phyloP scores from a whole-genome alignment of 2,888 invertebrate genomes.

The Acanthopleura granulata region DNA sequence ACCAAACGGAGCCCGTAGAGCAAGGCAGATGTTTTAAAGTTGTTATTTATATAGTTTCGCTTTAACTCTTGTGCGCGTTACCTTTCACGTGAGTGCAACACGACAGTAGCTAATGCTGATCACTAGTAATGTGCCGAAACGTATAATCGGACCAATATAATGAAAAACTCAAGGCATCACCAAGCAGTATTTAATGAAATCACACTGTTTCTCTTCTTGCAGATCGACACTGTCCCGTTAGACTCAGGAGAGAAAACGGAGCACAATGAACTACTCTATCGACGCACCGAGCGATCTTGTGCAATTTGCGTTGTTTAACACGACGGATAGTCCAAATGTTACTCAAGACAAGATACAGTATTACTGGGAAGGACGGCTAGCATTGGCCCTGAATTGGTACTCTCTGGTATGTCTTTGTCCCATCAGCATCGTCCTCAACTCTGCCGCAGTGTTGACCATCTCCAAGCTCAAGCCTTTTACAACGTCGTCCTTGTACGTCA shows the following conservation, averaged over 20 bases:
- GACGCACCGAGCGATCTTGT: background rate
- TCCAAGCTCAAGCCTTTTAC: background rate
- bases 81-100: too few species aligned
- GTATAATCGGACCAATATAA: too few species aligned
- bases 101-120: too few species aligned
- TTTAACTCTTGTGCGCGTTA: too few species aligned
- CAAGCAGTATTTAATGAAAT: too few species aligned
- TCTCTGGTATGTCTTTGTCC: background rate
- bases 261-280: background rate
- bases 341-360: background rate
- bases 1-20: too few species aligned
- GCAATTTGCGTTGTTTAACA: background rate
- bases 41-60: too few species aligned
- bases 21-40: too few species aligned
- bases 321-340: background rate
- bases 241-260: background rate
- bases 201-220: too few species aligned
- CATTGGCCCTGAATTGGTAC: background rate
- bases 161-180: too few species aligned
- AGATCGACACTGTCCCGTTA: too few species aligned
- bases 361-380: background rate
- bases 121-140: too few species aligned
- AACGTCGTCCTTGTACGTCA: conserved; percentile 5
- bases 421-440: background rate
- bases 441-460: background rate